Base-by-base conservation (phyloP, 2,797 vertebrate genomes). In the Premnoplex brunnescens region DNA sequence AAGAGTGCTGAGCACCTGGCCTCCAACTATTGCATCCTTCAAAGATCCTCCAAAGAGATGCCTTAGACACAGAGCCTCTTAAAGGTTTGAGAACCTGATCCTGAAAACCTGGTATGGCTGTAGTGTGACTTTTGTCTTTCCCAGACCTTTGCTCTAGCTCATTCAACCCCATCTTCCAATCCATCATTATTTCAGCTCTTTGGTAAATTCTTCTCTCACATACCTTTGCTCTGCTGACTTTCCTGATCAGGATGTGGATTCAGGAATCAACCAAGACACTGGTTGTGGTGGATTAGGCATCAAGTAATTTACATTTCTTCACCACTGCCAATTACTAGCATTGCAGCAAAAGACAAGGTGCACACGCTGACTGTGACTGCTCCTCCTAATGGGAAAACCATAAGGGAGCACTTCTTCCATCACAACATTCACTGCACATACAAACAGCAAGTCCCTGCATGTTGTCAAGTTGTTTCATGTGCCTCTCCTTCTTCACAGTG, bases 271-370 rank as follows among this genome's bases (percentile, higher is more conserved):
- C 67, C 86, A 90, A 90, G 52, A 15, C 34, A 24, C 21, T 32
- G 41, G 34, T 74, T 88, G 84, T 67, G 66, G 81, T 64, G 71
- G 88, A 89, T 95, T 93, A 92, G 56, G 66, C 74, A 82, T 90
- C 51, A 94, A 88, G 52, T 94, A 4, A 91, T 92, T 82, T 84
- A 63, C 74, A 59, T 85, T 91, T 95, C 75, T 81, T 92, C 81
- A 73, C 78, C 81, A 30, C 80, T 79, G 77, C 67, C 84, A 76
- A 23, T 82, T 93, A 63, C 52, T 71, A 41, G 49, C 63, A 71
- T 89, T 83, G 68, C 82, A 88, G 60, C 41, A 88, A 63, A 89
- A 85, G 88, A 26, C 64, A 59, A 62, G 84, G 72, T 4, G 2
- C 60, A 28, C 26, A 32, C 36, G 23, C 32, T 0, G n/a, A 39